phyloP scores from a whole-genome alignment of 2,888 invertebrate genomes.

The Dendrolimus pini region DNA sequence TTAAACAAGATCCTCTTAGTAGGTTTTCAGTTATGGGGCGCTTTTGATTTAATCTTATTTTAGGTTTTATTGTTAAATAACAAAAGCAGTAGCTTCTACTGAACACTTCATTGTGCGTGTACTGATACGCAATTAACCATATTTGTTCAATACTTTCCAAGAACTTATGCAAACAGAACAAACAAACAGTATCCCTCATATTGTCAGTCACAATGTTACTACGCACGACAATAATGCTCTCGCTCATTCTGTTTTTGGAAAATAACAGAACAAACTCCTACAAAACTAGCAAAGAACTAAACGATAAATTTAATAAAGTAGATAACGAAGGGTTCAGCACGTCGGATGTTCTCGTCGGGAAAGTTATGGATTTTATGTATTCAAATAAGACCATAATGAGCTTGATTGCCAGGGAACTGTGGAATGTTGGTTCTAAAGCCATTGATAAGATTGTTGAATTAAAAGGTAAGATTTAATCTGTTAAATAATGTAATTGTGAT shows the following conservation, averaged over 20 bases:
- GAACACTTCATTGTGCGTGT: too few relatives aligned
- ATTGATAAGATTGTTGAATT: constrained; percentile 50
- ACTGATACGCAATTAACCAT: too few relatives aligned
- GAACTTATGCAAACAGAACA: too few relatives aligned
- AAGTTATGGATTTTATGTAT: constrained; percentile 57
- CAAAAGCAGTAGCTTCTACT: too few relatives aligned
- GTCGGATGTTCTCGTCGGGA: constrained; percentile 45
- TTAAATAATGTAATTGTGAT: too few relatives aligned
- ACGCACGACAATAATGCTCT: constrained; percentile 18
- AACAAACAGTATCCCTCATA: too few relatives aligned
- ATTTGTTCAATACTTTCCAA: too few relatives aligned
- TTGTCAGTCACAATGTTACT: constrained; percentile 25
- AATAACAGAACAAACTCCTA: constrained; percentile 27
- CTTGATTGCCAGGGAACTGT: constrained; percentile 51
- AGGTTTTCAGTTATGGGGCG: too few relatives aligned
- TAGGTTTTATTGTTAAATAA: too few relatives aligned
- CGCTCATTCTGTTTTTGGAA: constrained; percentile 24
- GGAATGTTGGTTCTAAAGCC: constrained; percentile 53
- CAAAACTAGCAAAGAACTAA: constrained; percentile 38
- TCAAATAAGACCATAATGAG: constrained; percentile 59
- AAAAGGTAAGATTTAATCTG: constrained; percentile 23
- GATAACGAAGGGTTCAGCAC: constrained; percentile 32
- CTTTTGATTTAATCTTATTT: too few relatives aligned
- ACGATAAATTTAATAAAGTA: constrained; percentile 26
- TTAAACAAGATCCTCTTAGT: too few relatives aligned